These are phyloP conservation scores for Prionailurus viverrinus DNA, from an alignment of 2,113 vertebrate genomes.

Conservation along the genomic window DNA sequence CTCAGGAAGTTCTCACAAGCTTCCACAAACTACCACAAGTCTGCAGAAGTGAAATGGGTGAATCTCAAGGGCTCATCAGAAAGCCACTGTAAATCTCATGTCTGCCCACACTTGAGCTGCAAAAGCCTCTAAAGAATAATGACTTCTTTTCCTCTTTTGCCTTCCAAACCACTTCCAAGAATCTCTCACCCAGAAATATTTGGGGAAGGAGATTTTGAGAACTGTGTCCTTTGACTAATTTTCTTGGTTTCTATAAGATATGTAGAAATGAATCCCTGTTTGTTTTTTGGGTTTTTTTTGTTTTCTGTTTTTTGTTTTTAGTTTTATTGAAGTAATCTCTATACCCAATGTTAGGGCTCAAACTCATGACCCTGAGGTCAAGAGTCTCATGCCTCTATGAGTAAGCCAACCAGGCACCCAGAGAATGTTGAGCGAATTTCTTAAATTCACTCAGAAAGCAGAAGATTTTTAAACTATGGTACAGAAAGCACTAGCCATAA, in stretches of 20 bases:
- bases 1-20: background rate
- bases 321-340: no score
- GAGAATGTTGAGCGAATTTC: background rate
- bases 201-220: background rate
- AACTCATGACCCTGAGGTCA: no score
- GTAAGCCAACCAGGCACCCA: no score
- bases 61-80: background rate
- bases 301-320: background rate
- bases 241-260: constrained; percentile 3
- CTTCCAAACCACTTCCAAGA: background rate
- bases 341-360: no score
- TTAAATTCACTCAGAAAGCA: background rate
- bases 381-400: no score
- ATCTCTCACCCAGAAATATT: background rate
- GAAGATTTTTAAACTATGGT: background rate
- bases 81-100: background rate
- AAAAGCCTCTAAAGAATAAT: background rate
- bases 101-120: background rate
- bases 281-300: background rate
- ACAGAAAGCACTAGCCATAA: background rate
- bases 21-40: background rate
- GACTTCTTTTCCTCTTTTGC: background rate
- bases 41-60: background rate
- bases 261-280: background rate
- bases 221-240: background rate